Percentiles rank a stretch among this genome's conserved stretches.
phyloP scores from a whole-genome alignment of 2,888 invertebrate species.

The Neoscelio sp. region DNA sequence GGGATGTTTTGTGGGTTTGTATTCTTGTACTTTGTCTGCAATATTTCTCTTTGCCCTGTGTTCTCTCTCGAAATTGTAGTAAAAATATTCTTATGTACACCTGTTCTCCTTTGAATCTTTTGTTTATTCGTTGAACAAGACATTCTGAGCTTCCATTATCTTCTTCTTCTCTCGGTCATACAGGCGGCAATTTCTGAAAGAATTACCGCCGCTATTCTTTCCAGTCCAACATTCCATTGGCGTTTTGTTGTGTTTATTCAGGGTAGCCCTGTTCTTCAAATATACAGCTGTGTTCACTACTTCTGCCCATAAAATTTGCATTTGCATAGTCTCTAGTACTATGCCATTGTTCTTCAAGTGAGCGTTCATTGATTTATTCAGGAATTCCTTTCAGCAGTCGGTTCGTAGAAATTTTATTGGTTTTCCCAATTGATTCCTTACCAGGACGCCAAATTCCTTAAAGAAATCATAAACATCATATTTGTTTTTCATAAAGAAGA shows the following conservation, averaged over 20 bases:
- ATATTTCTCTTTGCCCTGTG: too few relatives aligned
- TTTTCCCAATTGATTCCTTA: slow-evolving; percentile 34
- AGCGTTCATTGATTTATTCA: too few relatives aligned
- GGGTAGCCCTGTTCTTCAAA: slow-evolving; percentile 1
- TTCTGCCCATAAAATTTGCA: slow-evolving; percentile 56
- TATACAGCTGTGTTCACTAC: slow-evolving; percentile 40
- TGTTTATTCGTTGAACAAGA: too few relatives aligned
- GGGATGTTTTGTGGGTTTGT: background rate
- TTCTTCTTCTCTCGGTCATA: too few relatives aligned
- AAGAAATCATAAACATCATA: slow-evolving; percentile 60
- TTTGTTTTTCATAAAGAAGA: slow-evolving; percentile 63
- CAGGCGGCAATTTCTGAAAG: slow-evolving; percentile 39
- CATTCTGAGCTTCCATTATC: too few relatives aligned
- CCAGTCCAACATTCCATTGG: slow-evolving; percentile 65
- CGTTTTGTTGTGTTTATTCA: slow-evolving; percentile 17
- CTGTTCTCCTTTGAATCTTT: too few relatives aligned
- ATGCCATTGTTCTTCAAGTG: slow-evolving; percentile 9
- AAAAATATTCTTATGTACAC: too few relatives aligned
- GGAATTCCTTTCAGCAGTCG: slow-evolving; percentile 56
- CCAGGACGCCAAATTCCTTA: slow-evolving; percentile 39
- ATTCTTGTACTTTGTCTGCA: too few relatives aligned
- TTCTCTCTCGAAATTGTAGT: too few relatives aligned
- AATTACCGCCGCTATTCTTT: slow-evolving; percentile 66
- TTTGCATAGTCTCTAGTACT: background rate
- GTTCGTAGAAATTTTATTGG: slow-evolving; percentile 52